These are phyloP conservation scores for Chanos chanos DNA, from an alignment of 2,797 vertebrate species.

Conservation along the genomic window DNA sequence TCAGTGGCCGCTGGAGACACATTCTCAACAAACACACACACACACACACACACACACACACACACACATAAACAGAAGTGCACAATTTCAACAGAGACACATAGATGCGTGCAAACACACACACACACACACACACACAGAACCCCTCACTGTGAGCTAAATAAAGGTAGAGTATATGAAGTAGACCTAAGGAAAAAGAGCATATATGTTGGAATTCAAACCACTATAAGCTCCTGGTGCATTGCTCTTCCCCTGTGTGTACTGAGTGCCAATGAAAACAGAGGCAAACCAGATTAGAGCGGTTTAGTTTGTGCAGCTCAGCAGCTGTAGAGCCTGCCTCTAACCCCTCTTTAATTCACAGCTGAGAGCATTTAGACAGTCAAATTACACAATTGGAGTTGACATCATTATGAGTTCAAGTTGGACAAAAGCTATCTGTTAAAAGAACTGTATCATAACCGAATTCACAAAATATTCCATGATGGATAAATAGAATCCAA, in stretches of 20 bases:
- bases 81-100: conserved; percentile 1
- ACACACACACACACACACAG: neutral
- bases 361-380: neutral
- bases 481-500: conserved; percentile 3
- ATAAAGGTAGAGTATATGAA: too few species aligned
- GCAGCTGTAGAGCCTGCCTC: neutral
- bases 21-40: conserved; percentile 11
- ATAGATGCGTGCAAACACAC: conserved; percentile 1
- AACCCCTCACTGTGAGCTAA: neutral
- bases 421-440: conserved; percentile 9
- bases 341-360: neutral
- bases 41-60: conserved; percentile 22
- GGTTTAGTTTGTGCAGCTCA: neutral
- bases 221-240: neutral
- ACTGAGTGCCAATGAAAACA: conserved; percentile 3
- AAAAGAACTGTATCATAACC: neutral
- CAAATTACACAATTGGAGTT: conserved; percentile 6
- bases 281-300: neutral
- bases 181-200: neutral
- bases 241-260: neutral
- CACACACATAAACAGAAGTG: conserved; percentile 12
- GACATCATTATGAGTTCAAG: neutral
- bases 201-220: neutral
- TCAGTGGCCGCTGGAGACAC: conserved; percentile 19
- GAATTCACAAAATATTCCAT: neutral